Evolutionary conservation across 1,140 invertebrate species (phyloP).

Genomic region (Drosophila paulistorum): DNA sequence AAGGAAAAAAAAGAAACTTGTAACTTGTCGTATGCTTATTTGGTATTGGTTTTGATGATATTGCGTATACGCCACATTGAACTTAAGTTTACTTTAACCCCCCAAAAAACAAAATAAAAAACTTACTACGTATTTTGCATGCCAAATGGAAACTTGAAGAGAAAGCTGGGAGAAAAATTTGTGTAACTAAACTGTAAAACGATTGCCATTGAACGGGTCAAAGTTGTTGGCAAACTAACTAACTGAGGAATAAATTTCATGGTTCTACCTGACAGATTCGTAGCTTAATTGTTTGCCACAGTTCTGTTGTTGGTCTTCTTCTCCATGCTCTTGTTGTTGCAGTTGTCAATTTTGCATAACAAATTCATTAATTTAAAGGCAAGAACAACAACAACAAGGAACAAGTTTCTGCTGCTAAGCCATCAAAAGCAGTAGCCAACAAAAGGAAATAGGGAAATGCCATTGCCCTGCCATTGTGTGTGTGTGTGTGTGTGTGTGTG

Average conservation of each 20-base stretch:
- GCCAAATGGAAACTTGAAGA: background rate
- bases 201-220: background rate
- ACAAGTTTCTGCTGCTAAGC: slow-evolving; percentile 55
- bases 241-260: background rate
- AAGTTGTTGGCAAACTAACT: background rate
- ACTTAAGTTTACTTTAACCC: slow-evolving; percentile 25
- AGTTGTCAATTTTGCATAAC: slow-evolving; percentile 77
- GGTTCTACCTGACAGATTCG: slow-evolving; percentile 31
- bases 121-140: background rate
- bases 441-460: background rate
- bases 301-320: slow-evolving; percentile 25
- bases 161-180: background rate
- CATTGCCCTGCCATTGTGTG: slow-evolving; percentile 2
- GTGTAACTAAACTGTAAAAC: background rate
- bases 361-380: slow-evolving; percentile 74
- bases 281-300: slow-evolving; percentile 56
- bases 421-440: slow-evolving; percentile 40
- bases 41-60: slow-evolving; percentile 36
- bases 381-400: slow-evolving; percentile 24
- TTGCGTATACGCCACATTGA: slow-evolving; percentile 66
- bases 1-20: slow-evolving; percentile 30
- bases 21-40: slow-evolving; percentile 51
- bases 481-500: background rate
- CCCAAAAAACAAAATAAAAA: background rate
- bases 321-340: slow-evolving; percentile 28